Conservation (phyloP, 2,113 vertebrate species). For the Hypocryptadius cinnamomeus region DNA sequence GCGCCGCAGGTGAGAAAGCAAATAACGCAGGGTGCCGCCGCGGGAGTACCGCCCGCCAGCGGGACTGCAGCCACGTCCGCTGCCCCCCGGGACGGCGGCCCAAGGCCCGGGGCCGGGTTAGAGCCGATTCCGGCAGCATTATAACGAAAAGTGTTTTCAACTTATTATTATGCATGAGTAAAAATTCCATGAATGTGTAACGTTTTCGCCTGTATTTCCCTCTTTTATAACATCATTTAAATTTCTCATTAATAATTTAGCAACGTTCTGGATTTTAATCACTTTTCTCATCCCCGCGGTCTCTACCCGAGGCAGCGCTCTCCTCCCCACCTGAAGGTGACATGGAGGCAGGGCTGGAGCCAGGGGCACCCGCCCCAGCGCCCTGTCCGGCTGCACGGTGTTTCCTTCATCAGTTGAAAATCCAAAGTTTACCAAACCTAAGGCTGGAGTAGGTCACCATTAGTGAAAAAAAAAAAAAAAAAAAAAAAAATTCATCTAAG, state of each 20-base stretch:
- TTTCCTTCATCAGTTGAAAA: constrained; percentile 31
- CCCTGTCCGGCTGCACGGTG: neutral
- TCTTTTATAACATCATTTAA: constrained; percentile 77
- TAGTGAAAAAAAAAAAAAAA: constrained; percentile 58
- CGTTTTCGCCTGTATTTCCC: constrained; percentile 69
- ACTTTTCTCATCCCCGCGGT: constrained; percentile 71
- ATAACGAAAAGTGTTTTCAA: constrained; percentile 64
- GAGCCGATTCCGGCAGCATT: neutral
- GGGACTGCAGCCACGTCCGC: neutral
- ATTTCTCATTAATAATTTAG: constrained; percentile 76
- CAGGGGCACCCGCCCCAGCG: neutral
- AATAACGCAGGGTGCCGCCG: no score
- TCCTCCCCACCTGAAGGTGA: constrained; percentile 63
- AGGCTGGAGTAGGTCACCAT: constrained; percentile 44
- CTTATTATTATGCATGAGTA: constrained; percentile 76
- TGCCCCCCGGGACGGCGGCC: neutral
- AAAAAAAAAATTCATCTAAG: no score
- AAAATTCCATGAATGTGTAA: constrained; percentile 74
- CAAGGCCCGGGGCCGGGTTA: neutral
- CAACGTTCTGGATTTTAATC: constrained; percentile 75
- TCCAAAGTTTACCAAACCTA: constrained; percentile 35
- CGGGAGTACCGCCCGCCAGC: neutral
- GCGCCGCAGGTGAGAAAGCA: neutral
- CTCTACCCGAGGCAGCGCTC: constrained; percentile 36
- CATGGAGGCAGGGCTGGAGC: constrained; percentile 20